Base-by-base conservation (phyloP, 1,140 invertebrate species). In the Bursaphelenchus mucronatus region DNA sequence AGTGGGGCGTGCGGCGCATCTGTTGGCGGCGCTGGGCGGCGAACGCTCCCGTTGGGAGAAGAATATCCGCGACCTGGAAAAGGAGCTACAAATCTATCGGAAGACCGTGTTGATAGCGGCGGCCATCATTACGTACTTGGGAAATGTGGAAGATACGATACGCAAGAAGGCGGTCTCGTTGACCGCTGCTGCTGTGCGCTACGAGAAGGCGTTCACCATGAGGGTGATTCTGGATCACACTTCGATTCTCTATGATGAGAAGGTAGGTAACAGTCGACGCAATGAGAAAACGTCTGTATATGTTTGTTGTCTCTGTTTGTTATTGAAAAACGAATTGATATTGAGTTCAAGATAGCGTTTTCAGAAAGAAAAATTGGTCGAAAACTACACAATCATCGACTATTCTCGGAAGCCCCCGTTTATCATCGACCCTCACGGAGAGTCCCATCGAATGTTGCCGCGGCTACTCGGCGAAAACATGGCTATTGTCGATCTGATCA, bases 1-100 rank as follows among this genome's bases (percentile, higher is more conserved):
- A 82, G 82, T 97, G 45, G 88, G 88, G 17, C 85, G 94, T 75
- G 93, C 94, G 2, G 92, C 94, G 79, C 90, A 96, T 83, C 85
- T 96, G 52, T 91, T 96, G 54, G 71, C 88, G 8, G 90, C 89
- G 0, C 82, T 94, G 11, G 64, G 47, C n/a, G 71, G 68, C 41
- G 65, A 67, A 64, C 66, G 52, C 11, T 21, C 10, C 2, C 68
- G 65, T 21, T 67, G 65, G 65, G 68, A 67, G n/a, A 67, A 71
- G 10, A 67, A 67, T 47, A 54, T 67, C 17, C 53, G 19, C 3
- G 54, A 67, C 1, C 39, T 67, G 52, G 40, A 67, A 59, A 70
- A 58, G 30, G 68, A 67, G 39, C 64, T 10, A 3, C 19, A 46
- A 21, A 67, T 54, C 13, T 67, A 67, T 45, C 10, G 15, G n/a